Evolutionary conservation across 92 coral and sea anemone genomes (phyloP), one percentile per base, ranked within the genome.

Genomic region (Epizoanthus scotinus): DNA sequence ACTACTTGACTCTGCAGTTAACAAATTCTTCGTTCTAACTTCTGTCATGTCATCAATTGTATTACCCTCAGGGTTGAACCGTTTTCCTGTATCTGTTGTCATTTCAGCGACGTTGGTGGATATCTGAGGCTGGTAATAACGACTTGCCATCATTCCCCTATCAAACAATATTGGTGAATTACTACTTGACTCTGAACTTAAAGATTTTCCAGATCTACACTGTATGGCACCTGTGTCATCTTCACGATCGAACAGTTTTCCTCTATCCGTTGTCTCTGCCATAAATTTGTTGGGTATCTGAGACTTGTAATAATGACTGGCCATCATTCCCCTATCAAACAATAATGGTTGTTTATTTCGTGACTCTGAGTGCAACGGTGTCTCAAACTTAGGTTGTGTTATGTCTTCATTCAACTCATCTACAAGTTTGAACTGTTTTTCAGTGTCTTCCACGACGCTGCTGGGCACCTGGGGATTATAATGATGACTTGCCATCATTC

Each of bases 101-200:
- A 7, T 10, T 44, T 44, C 50, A 7, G 8, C 50, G 50, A 44
- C 50, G 50, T 44, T 44, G 52, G 22, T 31, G 56, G 65, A 65
- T 27, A 55, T 19, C 57, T 73, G 27, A 28, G 78, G 40, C 55
- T 73, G 29, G 50, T 29, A 54, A 73, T n/a, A 55, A 55, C 29
- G 27, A 36, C 78, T 73, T 18, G 64, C 52, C 78, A 73, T 73
- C 78, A 73, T 73, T 56, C 50, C 52, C 18, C 62, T 55, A 9
- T 54, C 63, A 27, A 71, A 54, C 63, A 54, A 17, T 6, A 26
- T 18, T 10, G 52, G 22, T 12, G n/a, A 26, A 10, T 13, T 25
- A 38, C 44, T 14, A n/a, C 19, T 21, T 71, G 36, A 22, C 27
- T 53, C 62, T 52, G 21, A 3, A 12, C 12, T 72, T 62, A 52